A percentile compares a stretch with the other conserved stretches of the same genome.
phyloP scores from a whole-genome alignment of 2,797 vertebrate species.

The Menidia menidia region DNA sequence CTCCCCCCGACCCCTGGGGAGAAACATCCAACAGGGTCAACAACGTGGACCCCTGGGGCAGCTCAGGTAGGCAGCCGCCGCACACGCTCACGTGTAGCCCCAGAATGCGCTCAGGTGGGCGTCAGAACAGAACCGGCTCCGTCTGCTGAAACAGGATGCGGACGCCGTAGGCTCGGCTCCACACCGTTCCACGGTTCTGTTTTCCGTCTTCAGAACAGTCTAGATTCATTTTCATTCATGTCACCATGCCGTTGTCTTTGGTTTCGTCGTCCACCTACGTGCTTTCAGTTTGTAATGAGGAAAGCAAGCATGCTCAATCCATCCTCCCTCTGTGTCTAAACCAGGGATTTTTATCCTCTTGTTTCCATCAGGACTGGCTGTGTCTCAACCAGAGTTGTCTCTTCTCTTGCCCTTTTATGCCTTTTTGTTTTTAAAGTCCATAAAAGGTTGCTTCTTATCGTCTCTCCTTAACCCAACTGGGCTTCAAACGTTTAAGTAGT shows the following conservation, averaged over 20 bases:
- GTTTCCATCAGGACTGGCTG: conserved; percentile 76
- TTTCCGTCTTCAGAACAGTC: conserved; percentile 26
- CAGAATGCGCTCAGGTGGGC: conserved; percentile 21
- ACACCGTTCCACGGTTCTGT: conserved; percentile 31
- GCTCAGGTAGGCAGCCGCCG: conserved; percentile 70
- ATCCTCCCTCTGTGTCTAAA: conserved; percentile 70
- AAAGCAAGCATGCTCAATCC: conserved; percentile 69
- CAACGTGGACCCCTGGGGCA: conserved; percentile 83
- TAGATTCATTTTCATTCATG: conserved; percentile 31
- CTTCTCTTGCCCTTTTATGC: conserved; percentile 51
- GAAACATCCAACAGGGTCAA: conserved; percentile 80
- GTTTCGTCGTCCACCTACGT: conserved; percentile 44
- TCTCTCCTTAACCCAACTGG: conserved; percentile 66
- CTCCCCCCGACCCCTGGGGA: conserved; percentile 83
- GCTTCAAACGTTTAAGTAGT: conserved; percentile 16
- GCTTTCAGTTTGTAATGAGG: conserved; percentile 62
- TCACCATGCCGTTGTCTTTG: conserved; percentile 41
- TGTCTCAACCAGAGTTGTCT: conserved; percentile 70
- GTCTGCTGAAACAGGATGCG: conserved; percentile 40
- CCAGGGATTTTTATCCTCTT: conserved; percentile 72
- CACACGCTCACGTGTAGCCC: not conserved
- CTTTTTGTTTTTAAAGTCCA: conserved; percentile 31
- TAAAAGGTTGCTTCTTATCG: conserved; percentile 37
- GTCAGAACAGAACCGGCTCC: conserved; percentile 24
- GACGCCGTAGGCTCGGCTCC: conserved; percentile 31